Conservation (phyloP, 2,113 vertebrate species). For the Notothenia rossii region DNA sequence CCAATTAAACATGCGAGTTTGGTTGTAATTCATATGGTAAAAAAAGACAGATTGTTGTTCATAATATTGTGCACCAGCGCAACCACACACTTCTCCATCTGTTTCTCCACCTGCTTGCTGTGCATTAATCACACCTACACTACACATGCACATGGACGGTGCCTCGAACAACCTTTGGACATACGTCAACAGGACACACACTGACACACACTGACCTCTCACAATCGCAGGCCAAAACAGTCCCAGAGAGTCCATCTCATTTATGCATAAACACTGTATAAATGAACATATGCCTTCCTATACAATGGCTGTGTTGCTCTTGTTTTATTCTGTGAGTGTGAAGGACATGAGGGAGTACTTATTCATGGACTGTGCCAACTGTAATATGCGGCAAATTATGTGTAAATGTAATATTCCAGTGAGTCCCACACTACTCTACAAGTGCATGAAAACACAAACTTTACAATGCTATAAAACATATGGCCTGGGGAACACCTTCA, state of each 20-base stretch:
- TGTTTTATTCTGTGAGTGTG: conserved; percentile 1
- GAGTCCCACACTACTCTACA: neutral
- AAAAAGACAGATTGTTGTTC: neutral
- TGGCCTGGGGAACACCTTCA: conserved; percentile 46
- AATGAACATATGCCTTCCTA: neutral
- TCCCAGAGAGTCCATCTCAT: neutral
- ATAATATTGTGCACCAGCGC: neutral
- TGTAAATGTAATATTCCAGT: conserved; percentile 12
- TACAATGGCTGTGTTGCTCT: neutral
- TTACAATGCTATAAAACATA: conserved; percentile 54
- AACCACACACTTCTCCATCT: conserved; percentile 55
- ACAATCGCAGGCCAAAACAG: conserved; percentile 3
- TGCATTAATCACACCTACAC: conserved; percentile 58
- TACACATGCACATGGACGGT: conserved; percentile 32
- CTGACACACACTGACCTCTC: conserved; percentile 32
- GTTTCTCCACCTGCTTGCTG: conserved; percentile 68
- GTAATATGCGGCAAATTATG: neutral
- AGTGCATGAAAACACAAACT: conserved; percentile 31
- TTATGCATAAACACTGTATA: neutral
- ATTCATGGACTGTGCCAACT: neutral
- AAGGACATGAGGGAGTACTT: neutral
- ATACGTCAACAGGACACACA: conserved; percentile 13
- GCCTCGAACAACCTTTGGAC: conserved; percentile 23
- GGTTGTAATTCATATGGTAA: neutral
- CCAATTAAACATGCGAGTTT: neutral